phyloP scores from a whole-genome alignment of 64 coral and sea anemone genomes.

The Porites australiensis region DNA sequence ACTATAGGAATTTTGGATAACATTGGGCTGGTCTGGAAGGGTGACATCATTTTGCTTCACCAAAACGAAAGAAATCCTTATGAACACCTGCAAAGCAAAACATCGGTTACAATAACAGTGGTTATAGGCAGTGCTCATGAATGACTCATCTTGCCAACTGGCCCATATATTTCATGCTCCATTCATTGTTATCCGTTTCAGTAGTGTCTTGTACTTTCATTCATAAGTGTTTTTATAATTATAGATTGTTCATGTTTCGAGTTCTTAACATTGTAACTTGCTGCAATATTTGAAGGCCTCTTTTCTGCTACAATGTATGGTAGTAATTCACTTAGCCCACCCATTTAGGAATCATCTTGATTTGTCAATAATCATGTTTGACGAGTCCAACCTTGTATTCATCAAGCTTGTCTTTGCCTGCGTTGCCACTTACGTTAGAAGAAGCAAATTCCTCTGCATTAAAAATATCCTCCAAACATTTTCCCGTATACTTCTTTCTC shows the following conservation, averaged over 20 bases:
- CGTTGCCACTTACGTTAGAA: slow-evolving; percentile 2
- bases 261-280: too few species aligned
- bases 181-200: too few species aligned
- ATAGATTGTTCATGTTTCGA: too few species aligned
- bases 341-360: not conserved
- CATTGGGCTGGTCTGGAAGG: not conserved
- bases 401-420: slow-evolving; percentile 18
- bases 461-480: slow-evolving; percentile 9
- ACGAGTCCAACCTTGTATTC: slow-evolving; percentile 16
- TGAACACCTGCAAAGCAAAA: slow-evolving; percentile 49
- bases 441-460: not conserved
- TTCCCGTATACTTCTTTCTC: not conserved
- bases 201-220: too few species aligned
- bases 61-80: not conserved
- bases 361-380: not conserved
- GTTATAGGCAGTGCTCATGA: too few species aligned
- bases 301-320: too few species aligned
- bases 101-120: too few species aligned
- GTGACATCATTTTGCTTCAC: not conserved
- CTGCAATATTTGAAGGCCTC: too few species aligned
- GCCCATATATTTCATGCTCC: too few species aligned
- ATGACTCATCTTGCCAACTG: too few species aligned
- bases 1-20: not conserved
- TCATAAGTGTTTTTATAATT: too few species aligned
- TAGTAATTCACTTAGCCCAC: too few species aligned